Conservation (phyloP, 2,888 invertebrate species). For the Leistus spinibarbis region DNA sequence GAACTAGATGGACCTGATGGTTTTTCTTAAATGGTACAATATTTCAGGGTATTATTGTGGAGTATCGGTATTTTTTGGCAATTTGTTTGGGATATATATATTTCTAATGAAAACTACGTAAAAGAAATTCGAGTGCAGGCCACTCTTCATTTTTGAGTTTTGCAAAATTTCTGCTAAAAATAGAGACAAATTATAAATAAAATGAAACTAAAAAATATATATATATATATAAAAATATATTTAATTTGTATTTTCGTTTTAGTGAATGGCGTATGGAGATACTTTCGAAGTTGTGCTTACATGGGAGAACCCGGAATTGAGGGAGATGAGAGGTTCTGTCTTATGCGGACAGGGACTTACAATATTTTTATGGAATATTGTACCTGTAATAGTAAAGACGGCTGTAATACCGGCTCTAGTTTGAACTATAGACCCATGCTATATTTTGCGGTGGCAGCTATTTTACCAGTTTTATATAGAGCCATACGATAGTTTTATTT, state of each 20-base stretch:
- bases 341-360: conserved; percentile 89
- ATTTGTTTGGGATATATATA: no score
- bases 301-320: conserved; percentile 89
- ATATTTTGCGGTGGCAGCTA: conserved; percentile 22
- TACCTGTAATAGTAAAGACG: conserved; percentile 91
- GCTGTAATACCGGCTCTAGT: conserved; percentile 73
- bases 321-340: conserved; percentile 88
- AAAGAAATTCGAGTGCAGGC: no score
- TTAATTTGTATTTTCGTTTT: conserved; percentile 46
- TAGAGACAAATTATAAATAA: no score
- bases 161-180: not conserved
- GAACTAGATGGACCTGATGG: no score
- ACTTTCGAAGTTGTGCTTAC: conserved; percentile 86
- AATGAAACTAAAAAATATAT: no score
- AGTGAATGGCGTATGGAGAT: conserved; percentile 89
- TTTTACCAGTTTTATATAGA: conserved; percentile 28
- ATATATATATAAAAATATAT: no score
- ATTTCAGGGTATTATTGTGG: no score
- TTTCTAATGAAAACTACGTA: no score
- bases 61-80: no score
- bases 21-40: no score
- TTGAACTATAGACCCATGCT: conserved; percentile 42
- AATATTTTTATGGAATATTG: conserved; percentile 95
- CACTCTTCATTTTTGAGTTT: not conserved
- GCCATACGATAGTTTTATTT: conserved; percentile 12